These are phyloP conservation scores for Balaenoptera acutorostrata DNA, from an alignment of 2,113 vertebrate genomes.

Conservation along the genomic window DNA sequence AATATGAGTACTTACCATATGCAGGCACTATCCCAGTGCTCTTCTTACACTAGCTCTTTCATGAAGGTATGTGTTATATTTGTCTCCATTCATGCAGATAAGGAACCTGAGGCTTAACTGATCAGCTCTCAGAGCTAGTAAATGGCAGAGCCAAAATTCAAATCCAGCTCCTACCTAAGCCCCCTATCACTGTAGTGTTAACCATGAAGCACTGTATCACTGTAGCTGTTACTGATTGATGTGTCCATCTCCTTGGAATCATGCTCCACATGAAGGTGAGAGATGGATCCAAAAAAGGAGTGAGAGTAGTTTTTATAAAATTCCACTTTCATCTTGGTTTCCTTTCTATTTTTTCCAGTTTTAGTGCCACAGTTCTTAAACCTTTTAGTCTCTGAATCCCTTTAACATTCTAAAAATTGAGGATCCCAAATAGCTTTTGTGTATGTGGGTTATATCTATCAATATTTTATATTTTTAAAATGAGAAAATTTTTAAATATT, in stretches of 20 bases:
- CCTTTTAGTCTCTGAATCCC: not conserved
- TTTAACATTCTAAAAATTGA: not conserved
- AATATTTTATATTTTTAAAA: not conserved
- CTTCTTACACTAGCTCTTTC: not conserved
- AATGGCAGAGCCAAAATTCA: not conserved
- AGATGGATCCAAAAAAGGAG: not conserved
- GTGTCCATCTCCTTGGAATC: not conserved
- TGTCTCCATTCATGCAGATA: not conserved
- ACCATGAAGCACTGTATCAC: not conserved
- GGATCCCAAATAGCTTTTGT: not conserved
- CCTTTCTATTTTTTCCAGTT: not conserved
- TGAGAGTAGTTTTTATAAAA: not conserved
- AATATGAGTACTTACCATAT: rapidly evolving
- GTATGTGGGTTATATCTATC: not conserved
- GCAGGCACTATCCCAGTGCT: not conserved
- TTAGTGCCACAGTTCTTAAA: not conserved
- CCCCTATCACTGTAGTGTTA: no score
- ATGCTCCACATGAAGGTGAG: not conserved
- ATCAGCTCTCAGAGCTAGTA: not conserved
- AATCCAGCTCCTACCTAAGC: not conserved
- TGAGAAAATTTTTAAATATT: not conserved
- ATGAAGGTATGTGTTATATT: rapidly evolving
- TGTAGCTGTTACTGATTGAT: not conserved
- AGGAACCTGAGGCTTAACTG: not conserved
- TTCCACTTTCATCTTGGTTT: not conserved